A percentile compares a stretch with the other conserved stretches of the same genome.
Conservation (phyloP, 2,113 vertebrate genomes). For the Toxostoma redivivum region DNA sequence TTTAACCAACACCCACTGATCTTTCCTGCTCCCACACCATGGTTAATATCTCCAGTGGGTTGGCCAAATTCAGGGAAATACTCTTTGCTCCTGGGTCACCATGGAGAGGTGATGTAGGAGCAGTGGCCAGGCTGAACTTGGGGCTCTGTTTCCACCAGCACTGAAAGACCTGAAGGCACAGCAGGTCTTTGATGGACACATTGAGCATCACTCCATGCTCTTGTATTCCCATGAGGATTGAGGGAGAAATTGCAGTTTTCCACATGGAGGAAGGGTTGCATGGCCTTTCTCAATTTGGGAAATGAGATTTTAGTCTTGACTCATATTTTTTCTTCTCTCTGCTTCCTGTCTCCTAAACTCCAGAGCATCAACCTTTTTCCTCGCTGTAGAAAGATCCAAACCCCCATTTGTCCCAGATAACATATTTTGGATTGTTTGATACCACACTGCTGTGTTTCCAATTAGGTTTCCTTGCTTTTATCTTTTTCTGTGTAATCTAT, state of each 20-base stretch:
- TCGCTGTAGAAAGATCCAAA: background rate
- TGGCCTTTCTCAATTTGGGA: background rate
- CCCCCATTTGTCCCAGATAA: background rate
- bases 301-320: background rate
- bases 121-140: background rate
- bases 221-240: rapidly evolving
- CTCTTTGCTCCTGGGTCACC: background rate
- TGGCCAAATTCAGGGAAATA: background rate
- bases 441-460: constrained; percentile 52
- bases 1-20: background rate
- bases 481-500: constrained; percentile 49
- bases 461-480: constrained; percentile 62
- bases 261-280: rapidly evolving
- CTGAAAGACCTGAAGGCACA: background rate
- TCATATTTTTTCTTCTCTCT: background rate
- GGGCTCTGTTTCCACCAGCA: background rate
- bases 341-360: constrained; percentile 8
- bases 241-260: background rate
- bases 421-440: constrained; percentile 27
- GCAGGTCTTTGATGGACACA: background rate
- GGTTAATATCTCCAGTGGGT: background rate
- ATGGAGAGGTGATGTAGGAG: rapidly evolving
- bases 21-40: background rate
- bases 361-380: constrained; percentile 42
- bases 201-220: rapidly evolving